phyloP scores from a whole-genome alignment of 1,140 invertebrate species.

The Nilaparvata lugens region DNA sequence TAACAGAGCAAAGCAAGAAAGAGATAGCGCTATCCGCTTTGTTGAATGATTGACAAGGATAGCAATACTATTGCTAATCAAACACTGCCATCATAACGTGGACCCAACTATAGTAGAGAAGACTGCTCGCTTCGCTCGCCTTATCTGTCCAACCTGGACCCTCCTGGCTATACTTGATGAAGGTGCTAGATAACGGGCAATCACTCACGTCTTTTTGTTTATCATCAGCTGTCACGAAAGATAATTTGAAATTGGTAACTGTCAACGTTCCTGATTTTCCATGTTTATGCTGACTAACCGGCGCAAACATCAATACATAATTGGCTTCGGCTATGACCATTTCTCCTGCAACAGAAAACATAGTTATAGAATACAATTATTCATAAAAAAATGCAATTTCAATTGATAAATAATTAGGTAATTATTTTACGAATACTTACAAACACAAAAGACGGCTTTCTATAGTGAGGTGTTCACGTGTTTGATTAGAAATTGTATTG shows the following conservation, averaged over 20 bases:
- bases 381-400: background rate
- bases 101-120: no score
- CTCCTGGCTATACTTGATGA: no score
- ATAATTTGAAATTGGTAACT: conserved; percentile 80
- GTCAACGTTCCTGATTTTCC: conserved; percentile 68
- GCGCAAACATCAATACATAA: conserved; percentile 69
- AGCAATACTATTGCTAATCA: no score
- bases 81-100: no score
- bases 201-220: conserved; percentile 40
- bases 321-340: conserved; percentile 63
- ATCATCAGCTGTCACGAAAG: conserved; percentile 63
- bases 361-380: background rate
- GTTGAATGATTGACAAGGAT: no score
- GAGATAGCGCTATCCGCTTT: no score
- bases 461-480: no score
- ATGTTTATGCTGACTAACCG: conserved; percentile 64
- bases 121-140: no score
- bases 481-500: no score
- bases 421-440: conserved; percentile 33
- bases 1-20: no score
- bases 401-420: background rate
- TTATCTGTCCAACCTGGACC: no score
- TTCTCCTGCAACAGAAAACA: conserved; percentile 46
- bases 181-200: no score
- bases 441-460: conserved; percentile 39